Base-by-base conservation (phyloP, 2,797 vertebrate genomes). In the Nasua narica region DNA sequence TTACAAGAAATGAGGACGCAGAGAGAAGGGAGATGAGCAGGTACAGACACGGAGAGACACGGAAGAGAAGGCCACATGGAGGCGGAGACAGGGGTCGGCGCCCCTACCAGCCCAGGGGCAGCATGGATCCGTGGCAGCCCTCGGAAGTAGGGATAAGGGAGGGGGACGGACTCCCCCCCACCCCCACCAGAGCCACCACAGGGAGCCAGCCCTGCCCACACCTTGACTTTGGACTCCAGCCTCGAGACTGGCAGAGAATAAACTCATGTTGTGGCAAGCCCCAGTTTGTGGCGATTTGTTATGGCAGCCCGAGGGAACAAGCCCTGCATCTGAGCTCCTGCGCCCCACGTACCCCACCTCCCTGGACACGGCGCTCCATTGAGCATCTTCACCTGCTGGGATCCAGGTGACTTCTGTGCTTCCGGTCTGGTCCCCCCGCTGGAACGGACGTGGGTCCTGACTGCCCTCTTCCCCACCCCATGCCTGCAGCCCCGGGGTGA, bases 11-110 rank as follows among this genome's bases (percentile, higher is more conserved):
- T 27, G 37, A 29, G 77, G 40, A 52, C 6, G 7, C 14, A 18
- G 13, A 12, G 27, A 67, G 27, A 11, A 11, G 43, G 32, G 8
- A 23, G 25, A 60, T 62, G 40, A 43, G 43, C 23, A 1, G 11
- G 35, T 19, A 29, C 15, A 32, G 46, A 32, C 69, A 52, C 2
- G 6, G n/a, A 43, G 35, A 23, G 54, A 74, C 35, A 12, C 6
- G 1, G 58, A 46, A 50, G n/a, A 50, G 16, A 37, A 52, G 1
- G 7, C 67, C 15, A 0, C 0, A 6, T 0, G 10, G 0, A 0
- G 15, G 16, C 2, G 0, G 54, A 79, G 67, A 50, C 46, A 7
- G 91, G 79, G 82, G 16, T 1, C 1, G 14, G 32, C 0, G 1
- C 4, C 2, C 11, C 32, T 15, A 16, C 8, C 35, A 52, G 54